A percentile compares a stretch with the other conserved stretches of the same genome.
These are phyloP conservation scores for Carterocephalus palaemon DNA, from an alignment of 2,888 invertebrate genomes.

Conservation along the genomic window DNA sequence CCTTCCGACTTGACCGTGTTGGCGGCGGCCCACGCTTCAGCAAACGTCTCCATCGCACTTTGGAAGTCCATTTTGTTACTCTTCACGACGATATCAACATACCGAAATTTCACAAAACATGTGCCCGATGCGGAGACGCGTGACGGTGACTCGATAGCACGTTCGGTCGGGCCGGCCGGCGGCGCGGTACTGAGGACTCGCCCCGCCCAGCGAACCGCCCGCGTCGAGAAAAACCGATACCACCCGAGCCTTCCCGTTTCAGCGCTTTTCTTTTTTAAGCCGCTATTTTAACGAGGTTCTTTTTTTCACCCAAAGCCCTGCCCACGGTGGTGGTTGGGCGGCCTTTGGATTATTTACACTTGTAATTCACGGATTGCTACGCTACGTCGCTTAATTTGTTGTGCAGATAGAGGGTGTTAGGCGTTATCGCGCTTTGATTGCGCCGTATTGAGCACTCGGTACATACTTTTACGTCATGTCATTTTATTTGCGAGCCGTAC, in stretches of 20 bases:
- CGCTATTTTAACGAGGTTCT: constrained; percentile 76
- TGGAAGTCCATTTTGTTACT: constrained; percentile 93
- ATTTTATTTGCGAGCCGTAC: constrained; percentile 23
- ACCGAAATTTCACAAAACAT: constrained; percentile 69
- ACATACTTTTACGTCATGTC: constrained; percentile 33
- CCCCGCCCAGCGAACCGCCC: constrained; percentile 76
- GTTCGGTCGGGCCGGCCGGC: constrained; percentile 79
- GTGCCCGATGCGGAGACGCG: constrained; percentile 50
- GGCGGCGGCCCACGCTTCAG: constrained; percentile 98
- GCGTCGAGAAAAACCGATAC: constrained; percentile 76
- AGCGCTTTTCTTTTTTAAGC: constrained; percentile 79
- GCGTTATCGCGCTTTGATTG: constrained; percentile 53
- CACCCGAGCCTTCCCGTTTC: constrained; percentile 76
- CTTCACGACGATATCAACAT: constrained; percentile 75
- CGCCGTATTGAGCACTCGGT: constrained; percentile 40
- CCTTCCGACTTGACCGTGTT: constrained; percentile 82
- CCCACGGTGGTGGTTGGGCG: constrained; percentile 76
- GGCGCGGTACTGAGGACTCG: constrained; percentile 79
- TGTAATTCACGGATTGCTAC: constrained; percentile 72
- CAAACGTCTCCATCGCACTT: constrained; percentile 99
- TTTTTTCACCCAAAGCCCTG: constrained; percentile 67
- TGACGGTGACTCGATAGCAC: constrained; percentile 40
- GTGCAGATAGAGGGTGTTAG: constrained; percentile 47
- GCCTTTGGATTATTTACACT: constrained; percentile 76
- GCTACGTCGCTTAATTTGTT: constrained; percentile 61